Conservation (phyloP, 2,797 vertebrate species). For the Danio tinwini region DNA sequence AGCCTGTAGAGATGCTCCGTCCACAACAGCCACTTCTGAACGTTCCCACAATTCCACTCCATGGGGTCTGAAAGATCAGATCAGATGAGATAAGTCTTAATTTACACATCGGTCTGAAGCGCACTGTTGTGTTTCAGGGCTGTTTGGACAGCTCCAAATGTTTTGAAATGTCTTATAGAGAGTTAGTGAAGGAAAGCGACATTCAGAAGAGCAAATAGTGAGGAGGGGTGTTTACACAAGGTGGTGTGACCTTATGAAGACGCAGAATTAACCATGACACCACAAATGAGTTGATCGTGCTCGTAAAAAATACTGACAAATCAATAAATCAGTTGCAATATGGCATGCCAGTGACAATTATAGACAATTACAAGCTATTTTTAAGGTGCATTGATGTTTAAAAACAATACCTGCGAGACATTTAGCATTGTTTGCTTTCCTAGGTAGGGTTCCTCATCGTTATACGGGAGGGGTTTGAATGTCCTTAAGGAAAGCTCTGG, state of each 20-base stretch:
- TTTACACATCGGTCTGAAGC: constrained; percentile 1
- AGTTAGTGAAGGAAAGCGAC: constrained; percentile 32
- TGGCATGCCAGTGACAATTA: background rate
- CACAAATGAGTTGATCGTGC: constrained; percentile 12
- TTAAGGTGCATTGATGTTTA: background rate
- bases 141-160: constrained; percentile 42
- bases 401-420: background rate
- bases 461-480: constrained; percentile 49
- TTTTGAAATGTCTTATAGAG: constrained; percentile 48
- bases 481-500: constrained; percentile 58
- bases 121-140: background rate
- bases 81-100: constrained; percentile 12
- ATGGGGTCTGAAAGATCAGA: constrained; percentile 81
- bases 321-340: background rate
- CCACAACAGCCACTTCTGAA: constrained; percentile 99
- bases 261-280: constrained; percentile 29
- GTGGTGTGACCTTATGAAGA: constrained; percentile 53
- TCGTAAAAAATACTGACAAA: constrained; percentile 17
- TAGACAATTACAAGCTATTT: background rate
- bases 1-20: constrained; percentile 96
- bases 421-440: constrained; percentile 68
- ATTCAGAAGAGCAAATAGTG: constrained; percentile 51
- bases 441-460: constrained; percentile 69
- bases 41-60: constrained; percentile 92
- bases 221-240: constrained; percentile 69